Evolutionary conservation across 2,797 vertebrate genomes (phyloP).

Genomic region (Gymnothorax javanicus): DNA sequence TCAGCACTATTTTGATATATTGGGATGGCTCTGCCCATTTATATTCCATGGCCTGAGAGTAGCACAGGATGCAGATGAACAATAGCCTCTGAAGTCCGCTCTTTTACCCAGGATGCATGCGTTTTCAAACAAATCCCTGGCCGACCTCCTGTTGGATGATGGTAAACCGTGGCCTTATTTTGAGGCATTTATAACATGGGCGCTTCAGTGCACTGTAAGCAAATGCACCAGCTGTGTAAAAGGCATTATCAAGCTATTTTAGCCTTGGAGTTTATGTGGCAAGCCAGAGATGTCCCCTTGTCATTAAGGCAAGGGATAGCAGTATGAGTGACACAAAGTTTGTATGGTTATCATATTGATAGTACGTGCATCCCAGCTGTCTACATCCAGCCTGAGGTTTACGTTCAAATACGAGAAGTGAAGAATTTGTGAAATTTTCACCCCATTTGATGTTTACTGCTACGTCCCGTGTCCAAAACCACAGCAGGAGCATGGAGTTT

Average conservation of each 20-base stretch:
- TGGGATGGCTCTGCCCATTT: not conserved
- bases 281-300: not conserved
- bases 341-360: not conserved
- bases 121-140: not conserved
- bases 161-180: not conserved
- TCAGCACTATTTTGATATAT: conserved; percentile 33
- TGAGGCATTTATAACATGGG: not conserved
- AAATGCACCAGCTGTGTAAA: not conserved
- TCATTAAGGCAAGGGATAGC: not conserved
- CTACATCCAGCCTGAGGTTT: not conserved
- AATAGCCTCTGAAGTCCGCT: conserved; percentile 18
- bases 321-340: not conserved
- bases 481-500: not conserved
- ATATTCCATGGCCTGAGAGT: conserved; percentile 3
- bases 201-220: not conserved
- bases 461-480: not conserved
- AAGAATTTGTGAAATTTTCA: not conserved
- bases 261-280: not conserved
- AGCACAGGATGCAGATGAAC: conserved; percentile 9
- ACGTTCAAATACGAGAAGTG: not conserved
- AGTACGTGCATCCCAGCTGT: not conserved
- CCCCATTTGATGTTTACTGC: not conserved
- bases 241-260: not conserved
- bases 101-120: conserved; percentile 10
- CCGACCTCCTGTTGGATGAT: not conserved